These are phyloP conservation scores for Phengaris arion DNA, from an alignment of 2,888 invertebrate species.

Conservation along the genomic window DNA sequence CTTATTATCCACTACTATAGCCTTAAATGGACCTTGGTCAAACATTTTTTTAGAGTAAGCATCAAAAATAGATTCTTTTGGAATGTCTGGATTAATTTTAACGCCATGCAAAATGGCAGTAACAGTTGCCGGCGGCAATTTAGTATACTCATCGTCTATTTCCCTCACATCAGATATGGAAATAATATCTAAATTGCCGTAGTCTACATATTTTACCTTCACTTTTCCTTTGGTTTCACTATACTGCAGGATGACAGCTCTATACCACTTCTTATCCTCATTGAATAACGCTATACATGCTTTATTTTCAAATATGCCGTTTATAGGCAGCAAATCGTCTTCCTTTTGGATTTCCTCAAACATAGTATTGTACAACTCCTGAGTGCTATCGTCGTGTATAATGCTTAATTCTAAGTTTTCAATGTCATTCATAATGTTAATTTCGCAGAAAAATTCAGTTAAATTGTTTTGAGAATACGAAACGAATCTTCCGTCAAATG, in stretches of 20 bases:
- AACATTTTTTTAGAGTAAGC: slow-evolving; percentile 53
- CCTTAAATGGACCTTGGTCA: slow-evolving; percentile 58
- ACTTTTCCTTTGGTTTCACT: slow-evolving; percentile 64
- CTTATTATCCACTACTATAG: slow-evolving; percentile 50
- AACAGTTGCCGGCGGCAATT: slow-evolving; percentile 74
- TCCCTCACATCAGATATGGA: slow-evolving; percentile 65
- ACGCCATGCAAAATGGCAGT: slow-evolving; percentile 69
- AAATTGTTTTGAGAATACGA: slow-evolving; percentile 48
- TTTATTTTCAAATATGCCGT: slow-evolving; percentile 67
- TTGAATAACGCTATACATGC: slow-evolving; percentile 82
- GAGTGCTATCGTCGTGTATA: slow-evolving; percentile 60
- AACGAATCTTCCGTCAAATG: slow-evolving; percentile 42
- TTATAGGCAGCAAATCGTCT: slow-evolving; percentile 64
- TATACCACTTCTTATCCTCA: slow-evolving; percentile 84
- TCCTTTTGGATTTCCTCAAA: slow-evolving; percentile 70
- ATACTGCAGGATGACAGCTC: slow-evolving; percentile 81
- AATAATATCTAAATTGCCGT: slow-evolving; percentile 82
- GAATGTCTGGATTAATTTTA: slow-evolving; percentile 53
- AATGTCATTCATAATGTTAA: slow-evolving; percentile 55
- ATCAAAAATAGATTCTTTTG: slow-evolving; percentile 52
- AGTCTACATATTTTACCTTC: slow-evolving; percentile 86
- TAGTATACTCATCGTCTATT: slow-evolving; percentile 70
- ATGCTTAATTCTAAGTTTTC: slow-evolving; percentile 58
- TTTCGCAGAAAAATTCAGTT: slow-evolving; percentile 56
- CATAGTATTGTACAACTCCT: slow-evolving; percentile 68